A percentile compares a stretch with the other conserved stretches of the same genome.
phyloP scores from a whole-genome alignment of 2,888 invertebrate genomes.

The Loripinus fragilis region DNA sequence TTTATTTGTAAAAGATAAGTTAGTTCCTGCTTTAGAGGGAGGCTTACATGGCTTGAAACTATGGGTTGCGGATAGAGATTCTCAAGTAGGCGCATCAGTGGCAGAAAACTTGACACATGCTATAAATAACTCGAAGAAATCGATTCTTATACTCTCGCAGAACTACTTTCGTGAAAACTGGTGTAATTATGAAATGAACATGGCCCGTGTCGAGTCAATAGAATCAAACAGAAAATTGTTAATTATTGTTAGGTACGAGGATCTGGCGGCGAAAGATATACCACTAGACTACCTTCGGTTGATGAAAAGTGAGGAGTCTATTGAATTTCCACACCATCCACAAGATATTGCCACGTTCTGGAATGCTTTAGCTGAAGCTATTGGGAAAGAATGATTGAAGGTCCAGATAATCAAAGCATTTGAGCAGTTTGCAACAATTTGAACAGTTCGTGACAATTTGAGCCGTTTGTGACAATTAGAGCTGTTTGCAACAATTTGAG shows the following conservation, averaged over 20 bases:
- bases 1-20: constrained; percentile 38
- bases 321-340: constrained; percentile 38
- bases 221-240: constrained; percentile 38
- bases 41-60: constrained; percentile 30
- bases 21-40: constrained; percentile 47
- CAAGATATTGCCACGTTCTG: constrained; percentile 43
- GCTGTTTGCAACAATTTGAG: too few species aligned
- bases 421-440: too few species aligned
- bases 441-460: too few species aligned
- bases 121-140: constrained; percentile 45
- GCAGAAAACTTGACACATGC: constrained; percentile 54
- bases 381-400: background rate
- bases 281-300: constrained; percentile 21
- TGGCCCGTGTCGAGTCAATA: constrained; percentile 25
- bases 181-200: constrained; percentile 50
- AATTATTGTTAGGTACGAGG: constrained; percentile 48
- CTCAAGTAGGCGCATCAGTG: constrained; percentile 41
- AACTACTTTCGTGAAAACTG: constrained; percentile 42
- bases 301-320: constrained; percentile 22
- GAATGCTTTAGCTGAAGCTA: constrained; percentile 25
- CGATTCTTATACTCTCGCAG: constrained; percentile 43
- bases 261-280: background rate
- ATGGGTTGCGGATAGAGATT: constrained; percentile 52
- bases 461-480: too few species aligned
- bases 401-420: too few species aligned